Base-by-base conservation (phyloP, 1,140 invertebrate species). In the Camponotus vicinus region DNA sequence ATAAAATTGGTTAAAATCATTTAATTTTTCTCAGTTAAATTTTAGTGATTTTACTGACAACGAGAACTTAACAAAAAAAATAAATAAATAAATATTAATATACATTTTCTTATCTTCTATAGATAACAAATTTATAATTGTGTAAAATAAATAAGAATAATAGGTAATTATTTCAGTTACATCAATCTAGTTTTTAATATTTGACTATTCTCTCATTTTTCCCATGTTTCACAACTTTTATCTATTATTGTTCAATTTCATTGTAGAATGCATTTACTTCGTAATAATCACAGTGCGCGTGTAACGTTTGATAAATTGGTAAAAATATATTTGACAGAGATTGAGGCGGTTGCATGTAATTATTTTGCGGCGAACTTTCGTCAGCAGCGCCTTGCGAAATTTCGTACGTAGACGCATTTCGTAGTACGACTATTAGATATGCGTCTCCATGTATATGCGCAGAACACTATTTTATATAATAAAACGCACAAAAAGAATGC, bases 381-480 rank as follows among this genome's bases (percentile, higher is more conserved):
- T 45, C 49, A 21, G 52, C 71, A 61, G 67, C 42, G 18, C 42
- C 21, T 89, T 89, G 63, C 45, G 78, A 90, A 86, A 84, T 86
- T 83, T 83, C 15, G 6, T 52, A 66, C 9, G 40, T 37, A 13
- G 0, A 2, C 45, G 34, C 11, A 52, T 76, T 83, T 64, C 61
- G 21, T 49, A 27, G 21, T 49, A 49, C n/a, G 15, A n/a, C n/a
- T 27, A 21, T 32, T 40, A 55, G 15, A 18, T 77, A 34, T 27
- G 9, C 18, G 6, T 49, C 4, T 67, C 34, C 18, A 8, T 11
- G 21, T 8, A 37, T 34, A 66, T 11, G n/a, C 27, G 0, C 27
- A 11, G 21, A 42, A 0, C 34, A 70, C 9, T n/a, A 80, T 59
- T 70, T 42, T 70, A 57, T 34, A 15, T 57, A 27, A 27, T 27